Evolutionary conservation across 2,797 vertebrate species (phyloP).

Genomic region (Galagoides demidoff): DNA sequence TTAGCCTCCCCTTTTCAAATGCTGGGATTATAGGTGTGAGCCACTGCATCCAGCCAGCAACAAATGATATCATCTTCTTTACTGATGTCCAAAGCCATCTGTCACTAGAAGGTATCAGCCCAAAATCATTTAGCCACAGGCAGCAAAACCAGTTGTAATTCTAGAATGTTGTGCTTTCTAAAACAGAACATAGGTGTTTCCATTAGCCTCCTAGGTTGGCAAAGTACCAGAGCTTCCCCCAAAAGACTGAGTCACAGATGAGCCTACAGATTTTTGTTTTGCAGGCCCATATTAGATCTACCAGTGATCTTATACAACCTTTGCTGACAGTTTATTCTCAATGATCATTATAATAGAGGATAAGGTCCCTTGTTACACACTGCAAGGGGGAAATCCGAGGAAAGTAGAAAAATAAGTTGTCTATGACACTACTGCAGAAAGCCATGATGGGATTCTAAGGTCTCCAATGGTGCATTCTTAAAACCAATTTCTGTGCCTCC

Average conservation of each 20-base stretch:
- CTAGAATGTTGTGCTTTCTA: constrained; percentile 77
- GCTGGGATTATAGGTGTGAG: neutral
- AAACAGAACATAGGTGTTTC: constrained; percentile 78
- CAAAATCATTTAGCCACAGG: constrained; percentile 73
- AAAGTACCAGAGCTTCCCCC: neutral
- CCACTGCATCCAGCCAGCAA: neutral
- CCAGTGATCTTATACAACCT: neutral
- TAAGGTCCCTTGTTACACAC: neutral
- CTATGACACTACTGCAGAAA: neutral
- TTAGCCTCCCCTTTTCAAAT: neutral
- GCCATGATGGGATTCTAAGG: neutral
- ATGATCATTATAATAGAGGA: neutral
- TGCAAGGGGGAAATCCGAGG: neutral
- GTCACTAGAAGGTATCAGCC: constrained; percentile 76
- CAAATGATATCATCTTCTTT: constrained; percentile 80
- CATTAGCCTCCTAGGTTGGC: constrained; percentile 73
- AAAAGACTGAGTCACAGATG: neutral
- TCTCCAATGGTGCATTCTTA: neutral
- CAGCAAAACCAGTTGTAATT: constrained; percentile 77
- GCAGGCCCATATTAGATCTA: neutral
- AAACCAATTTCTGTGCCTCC: neutral
- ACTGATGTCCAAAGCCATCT: constrained; percentile 78
- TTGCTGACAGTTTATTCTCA: neutral
- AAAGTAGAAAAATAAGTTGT: neutral
- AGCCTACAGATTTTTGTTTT: neutral